Conservation (phyloP, 2,797 vertebrate genomes). For the Gallinago stenura region DNA sequence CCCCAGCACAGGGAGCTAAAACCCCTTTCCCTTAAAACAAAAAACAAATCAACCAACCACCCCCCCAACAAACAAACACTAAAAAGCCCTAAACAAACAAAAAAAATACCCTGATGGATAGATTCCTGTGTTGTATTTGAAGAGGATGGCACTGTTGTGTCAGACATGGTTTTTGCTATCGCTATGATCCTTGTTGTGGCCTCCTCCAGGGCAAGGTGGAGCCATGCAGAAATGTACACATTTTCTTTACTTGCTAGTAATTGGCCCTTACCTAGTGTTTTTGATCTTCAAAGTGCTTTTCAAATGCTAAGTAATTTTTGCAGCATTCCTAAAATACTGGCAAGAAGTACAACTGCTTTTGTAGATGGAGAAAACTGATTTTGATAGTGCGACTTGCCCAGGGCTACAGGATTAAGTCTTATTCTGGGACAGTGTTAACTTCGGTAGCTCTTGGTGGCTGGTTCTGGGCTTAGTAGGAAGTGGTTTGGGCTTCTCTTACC, state of each 20-base stretch:
- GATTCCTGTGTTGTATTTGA: background rate
- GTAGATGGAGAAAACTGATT: background rate
- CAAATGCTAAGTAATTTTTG: conserved; percentile 51
- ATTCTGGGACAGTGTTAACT: background rate
- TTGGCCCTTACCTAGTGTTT: background rate
- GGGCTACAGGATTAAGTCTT: background rate
- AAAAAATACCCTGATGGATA: background rate
- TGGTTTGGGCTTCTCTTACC: background rate
- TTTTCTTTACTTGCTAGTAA: conserved; percentile 31
- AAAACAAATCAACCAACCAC: background rate
- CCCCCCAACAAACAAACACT: background rate
- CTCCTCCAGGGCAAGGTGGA: conserved; percentile 11
- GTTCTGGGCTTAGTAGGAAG: background rate
- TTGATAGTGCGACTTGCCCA: background rate
- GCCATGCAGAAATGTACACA: background rate
- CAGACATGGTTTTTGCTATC: background rate
- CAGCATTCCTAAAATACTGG: background rate
- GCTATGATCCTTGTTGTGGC: background rate
- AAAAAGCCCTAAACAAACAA: background rate
- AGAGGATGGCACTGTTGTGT: background rate
- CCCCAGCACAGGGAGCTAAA: background rate
- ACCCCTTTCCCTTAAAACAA: background rate
- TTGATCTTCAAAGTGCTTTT: conserved; percentile 66
- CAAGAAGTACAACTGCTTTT: background rate
- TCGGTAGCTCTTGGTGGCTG: background rate